A percentile compares a stretch with the other conserved stretches of the same genome.
Evolutionary conservation across 2,888 invertebrate genomes (phyloP).

Genomic region (Diogma glabrata): DNA sequence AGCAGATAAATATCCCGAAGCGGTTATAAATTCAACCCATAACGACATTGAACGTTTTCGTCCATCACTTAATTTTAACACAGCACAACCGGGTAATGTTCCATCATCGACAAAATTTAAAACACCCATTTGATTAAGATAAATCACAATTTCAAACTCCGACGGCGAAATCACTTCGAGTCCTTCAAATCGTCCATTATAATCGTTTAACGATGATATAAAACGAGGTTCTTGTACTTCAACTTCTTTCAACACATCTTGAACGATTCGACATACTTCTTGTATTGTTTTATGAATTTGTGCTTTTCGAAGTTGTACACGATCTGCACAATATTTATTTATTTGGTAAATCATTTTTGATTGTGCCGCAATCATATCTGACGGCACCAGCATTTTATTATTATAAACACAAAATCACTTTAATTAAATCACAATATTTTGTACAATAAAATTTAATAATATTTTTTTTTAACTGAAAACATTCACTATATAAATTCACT

Average conservation of each 20-base stretch:
- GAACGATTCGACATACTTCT: conserved; percentile 85
- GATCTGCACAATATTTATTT: conserved; percentile 87
- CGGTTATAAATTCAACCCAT: conserved; percentile 97
- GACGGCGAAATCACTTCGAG: conserved; percentile 85
- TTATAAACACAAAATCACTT: neutral
- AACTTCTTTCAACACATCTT: conserved; percentile 90
- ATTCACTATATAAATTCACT: neutral
- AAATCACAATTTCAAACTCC: conserved; percentile 91
- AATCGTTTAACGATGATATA: conserved; percentile 81
- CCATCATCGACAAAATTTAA: conserved; percentile 96
- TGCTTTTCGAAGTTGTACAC: conserved; percentile 76
- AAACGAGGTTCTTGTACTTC: conserved; percentile 92
- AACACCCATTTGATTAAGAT: conserved; percentile 97
- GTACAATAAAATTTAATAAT: neutral
- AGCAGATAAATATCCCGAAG: conserved; percentile 91
- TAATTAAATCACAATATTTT: neutral
- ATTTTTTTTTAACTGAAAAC: neutral
- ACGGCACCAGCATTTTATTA: conserved; percentile 72
- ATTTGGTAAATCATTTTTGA: conserved; percentile 93
- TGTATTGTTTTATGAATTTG: conserved; percentile 81
- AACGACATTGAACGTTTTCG: conserved; percentile 93
- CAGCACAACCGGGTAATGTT: conserved; percentile 83
- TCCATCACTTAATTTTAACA: conserved; percentile 88
- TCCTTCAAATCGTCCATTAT: conserved; percentile 84
- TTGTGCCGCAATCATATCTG: conserved; percentile 90